Conservation (phyloP, 2,797 vertebrate species). For the Coccyzus lansbergi region DNA sequence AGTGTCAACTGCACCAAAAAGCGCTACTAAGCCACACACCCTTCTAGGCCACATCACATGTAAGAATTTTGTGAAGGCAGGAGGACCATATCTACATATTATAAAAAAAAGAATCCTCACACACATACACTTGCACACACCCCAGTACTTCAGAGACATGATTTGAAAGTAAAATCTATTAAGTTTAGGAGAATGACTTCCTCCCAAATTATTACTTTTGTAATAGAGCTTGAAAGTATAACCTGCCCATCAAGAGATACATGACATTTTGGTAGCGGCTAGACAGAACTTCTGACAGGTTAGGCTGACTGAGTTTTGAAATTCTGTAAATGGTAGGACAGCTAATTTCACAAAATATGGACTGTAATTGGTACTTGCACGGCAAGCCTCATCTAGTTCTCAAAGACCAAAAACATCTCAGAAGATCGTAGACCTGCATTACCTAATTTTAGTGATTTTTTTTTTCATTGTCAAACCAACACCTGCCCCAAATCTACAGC, state of each 20-base stretch:
- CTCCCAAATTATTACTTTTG: background rate
- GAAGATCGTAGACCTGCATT: rapidly evolving
- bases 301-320: background rate
- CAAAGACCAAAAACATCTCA: background rate
- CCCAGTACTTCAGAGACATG: background rate
- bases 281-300: background rate
- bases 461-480: background rate
- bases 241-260: background rate
- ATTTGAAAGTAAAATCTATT: background rate
- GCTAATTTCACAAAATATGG: background rate
- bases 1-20: background rate
- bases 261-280: background rate
- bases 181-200: background rate
- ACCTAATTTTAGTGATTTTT: background rate
- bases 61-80: background rate
- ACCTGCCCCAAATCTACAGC: background rate
- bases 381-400: background rate
- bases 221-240: background rate
- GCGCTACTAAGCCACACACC: too few relatives aligned
- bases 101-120: background rate
- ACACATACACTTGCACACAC: background rate
- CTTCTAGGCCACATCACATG: background rate
- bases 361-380: background rate
- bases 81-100: background rate
- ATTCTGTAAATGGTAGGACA: rapidly evolving